Evolutionary conservation across 2,888 invertebrate genomes (phyloP).

Genomic region (Torymus auratus): DNA sequence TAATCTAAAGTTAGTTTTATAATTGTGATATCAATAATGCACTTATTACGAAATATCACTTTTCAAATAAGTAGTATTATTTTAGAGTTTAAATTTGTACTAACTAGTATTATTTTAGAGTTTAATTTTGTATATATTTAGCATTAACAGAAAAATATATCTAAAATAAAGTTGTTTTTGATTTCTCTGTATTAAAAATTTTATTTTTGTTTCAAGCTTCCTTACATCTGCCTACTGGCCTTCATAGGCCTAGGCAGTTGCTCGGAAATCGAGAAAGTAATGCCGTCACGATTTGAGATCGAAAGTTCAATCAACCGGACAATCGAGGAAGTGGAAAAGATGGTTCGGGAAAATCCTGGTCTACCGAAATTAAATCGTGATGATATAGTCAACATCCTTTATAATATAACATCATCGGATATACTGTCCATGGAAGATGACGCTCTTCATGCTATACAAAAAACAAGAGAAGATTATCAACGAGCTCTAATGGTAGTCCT

Average conservation of each 20-base stretch:
- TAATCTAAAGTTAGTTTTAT: no score
- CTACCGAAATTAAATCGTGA: slow-evolving; percentile 82
- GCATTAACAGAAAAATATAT: no score
- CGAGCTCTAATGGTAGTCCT: slow-evolving; percentile 83
- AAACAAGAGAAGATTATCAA: slow-evolving; percentile 75
- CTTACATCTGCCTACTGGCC: slow-evolving; percentile 66
- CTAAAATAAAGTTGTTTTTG: not conserved
- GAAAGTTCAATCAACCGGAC: slow-evolving; percentile 77
- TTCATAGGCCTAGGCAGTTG: slow-evolving; percentile 66
- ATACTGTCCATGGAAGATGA: slow-evolving; percentile 67
- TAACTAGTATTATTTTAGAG: no score
- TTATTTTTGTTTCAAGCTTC: slow-evolving; percentile 65
- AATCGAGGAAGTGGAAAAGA: slow-evolving; percentile 83
- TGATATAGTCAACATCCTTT: slow-evolving; percentile 83
- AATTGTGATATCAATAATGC: no score
- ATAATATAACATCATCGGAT: slow-evolving; percentile 79
- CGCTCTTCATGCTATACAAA: slow-evolving; percentile 64
- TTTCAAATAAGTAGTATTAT: no score
- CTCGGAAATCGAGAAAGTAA: slow-evolving; percentile 62
- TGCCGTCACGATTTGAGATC: slow-evolving; percentile 69
- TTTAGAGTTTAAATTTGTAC: no score
- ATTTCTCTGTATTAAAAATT: not conserved
- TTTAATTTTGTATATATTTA: no score
- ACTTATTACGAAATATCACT: no score
- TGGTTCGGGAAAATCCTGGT: slow-evolving; percentile 80